Base-by-base conservation (phyloP, 2,113 vertebrate species). In the Malurus melanocephalus region DNA sequence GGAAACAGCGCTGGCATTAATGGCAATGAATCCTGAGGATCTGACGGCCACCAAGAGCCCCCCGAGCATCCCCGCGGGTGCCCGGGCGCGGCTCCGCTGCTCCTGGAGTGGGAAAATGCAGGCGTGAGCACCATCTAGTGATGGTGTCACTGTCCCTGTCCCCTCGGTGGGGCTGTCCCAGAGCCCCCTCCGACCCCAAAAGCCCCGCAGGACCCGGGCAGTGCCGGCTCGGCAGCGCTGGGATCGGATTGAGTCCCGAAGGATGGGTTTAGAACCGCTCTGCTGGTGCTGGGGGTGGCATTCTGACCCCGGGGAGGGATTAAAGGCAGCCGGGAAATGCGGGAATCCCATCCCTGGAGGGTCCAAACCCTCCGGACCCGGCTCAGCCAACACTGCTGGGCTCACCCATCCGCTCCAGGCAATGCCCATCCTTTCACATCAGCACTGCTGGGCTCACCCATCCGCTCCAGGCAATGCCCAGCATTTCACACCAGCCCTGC, bases 111-210 rank as follows among this genome's bases (percentile, higher is more conserved):
- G 72, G 59, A 95, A 95, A 95, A 96, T 7, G 14, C 82, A 83
- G 78, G 22, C 93, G n/a, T 86, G 81, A 96, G 95, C 95, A 93
- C 94, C 94, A 95, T 61, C 95, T 96, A 96, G 95, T 95, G 95
- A 93, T 95, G 82, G 52, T 2, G 60, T 23, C 8, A 4, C 2
- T 2, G n/a, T 21, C 16, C 30, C 35, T 38, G 38, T 38, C 9
- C 38, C 76, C 56, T 28, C 42, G 1, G 3, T 2, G 12, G 30
- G 24, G 21, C 32, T 79, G 32, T 38, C 51, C 61, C 32, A 5
- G 48, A 46, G 13, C 11, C 12, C 40, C 71, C 67, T 4, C 6
- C 2, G 0, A 2, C 15, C 73, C 55, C 59, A 32, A 73, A 82
- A 43, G 0, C 24, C 72, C 6, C 3, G 0, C 5, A 8, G 2